Base-by-base conservation (phyloP, 2,888 invertebrate genomes). In the Merodon equestris region DNA sequence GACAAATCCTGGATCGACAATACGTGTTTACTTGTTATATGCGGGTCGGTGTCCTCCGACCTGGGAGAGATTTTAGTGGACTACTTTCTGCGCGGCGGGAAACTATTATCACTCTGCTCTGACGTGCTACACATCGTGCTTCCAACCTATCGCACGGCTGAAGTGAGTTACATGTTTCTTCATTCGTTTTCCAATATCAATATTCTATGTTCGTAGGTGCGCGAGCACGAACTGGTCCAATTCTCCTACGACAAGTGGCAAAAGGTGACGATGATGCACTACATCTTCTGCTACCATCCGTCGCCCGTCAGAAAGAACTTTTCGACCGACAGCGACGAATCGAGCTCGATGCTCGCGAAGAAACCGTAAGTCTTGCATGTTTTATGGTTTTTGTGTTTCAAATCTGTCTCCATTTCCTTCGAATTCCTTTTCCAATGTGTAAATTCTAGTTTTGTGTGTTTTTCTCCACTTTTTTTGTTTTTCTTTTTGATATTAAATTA, bases 241-340 rank as follows among this genome's bases (percentile, higher is more conserved):
- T 96, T 96, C 86, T 93, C 94, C 1, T 96, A 95, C 83, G 94
- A 94, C 81, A 93, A 93, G 86, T 96, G 96, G 95, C 93, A 94
- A 85, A 92, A 94, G 4, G 94, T 95, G 0, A 93, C 93, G 86
- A 93, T 96, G 93, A 94, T 96, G 91, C 96, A 96, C 88, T 95
- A 96, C 85, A 94, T 96, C 81, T 95, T 96, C 87, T 96, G 96
- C 85, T 96, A 96, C 86, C 95, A 96, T 87, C 95, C 95, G 0
- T 95, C 95, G 0, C 95, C 96, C 0, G 93, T 94, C 1, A 93
- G 94, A 87, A 93, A 95, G 83, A 93, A 94, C 85, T 95, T 95
- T 85, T 94, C 94, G 0, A 93, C 94, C 61, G 94, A 94, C 84
- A 93, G 92, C 63, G 94, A 94, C 81, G 92, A 91, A 70, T 86